Percentiles rank a stretch among this genome's conserved stretches.
phyloP scores from a whole-genome alignment of 2,113 vertebrate genomes.

The Psilopsiagon aurifrons region DNA sequence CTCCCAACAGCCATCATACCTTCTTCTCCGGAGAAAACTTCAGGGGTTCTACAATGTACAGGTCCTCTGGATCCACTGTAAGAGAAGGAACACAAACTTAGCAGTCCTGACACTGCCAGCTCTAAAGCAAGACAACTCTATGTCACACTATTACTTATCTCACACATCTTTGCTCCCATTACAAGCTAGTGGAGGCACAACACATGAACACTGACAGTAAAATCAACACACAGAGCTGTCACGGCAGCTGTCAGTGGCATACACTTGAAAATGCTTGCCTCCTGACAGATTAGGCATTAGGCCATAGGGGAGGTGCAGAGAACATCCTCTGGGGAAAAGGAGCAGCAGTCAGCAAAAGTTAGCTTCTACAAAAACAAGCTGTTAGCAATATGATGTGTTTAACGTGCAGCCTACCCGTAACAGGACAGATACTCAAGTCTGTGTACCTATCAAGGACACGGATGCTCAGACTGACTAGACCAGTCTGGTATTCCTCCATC shows the following conservation, averaged over 20 bases:
- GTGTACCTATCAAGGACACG: background rate
- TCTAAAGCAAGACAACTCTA: background rate
- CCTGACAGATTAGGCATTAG: background rate
- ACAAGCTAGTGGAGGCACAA: background rate
- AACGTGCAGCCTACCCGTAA: background rate
- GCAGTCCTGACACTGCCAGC: background rate
- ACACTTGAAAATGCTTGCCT: background rate
- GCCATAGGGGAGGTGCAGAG: background rate
- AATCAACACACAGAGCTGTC: background rate
- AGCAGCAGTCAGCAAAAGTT: background rate
- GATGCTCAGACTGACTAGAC: background rate
- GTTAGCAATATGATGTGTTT: background rate
- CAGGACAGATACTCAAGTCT: background rate
- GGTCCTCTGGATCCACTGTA: constrained; percentile 92
- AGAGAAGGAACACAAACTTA: constrained; percentile 54
- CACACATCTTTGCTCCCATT: background rate
- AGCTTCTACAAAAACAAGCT: background rate
- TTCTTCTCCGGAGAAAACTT: constrained; percentile 99
- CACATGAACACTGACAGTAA: background rate
- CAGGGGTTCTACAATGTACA: constrained; percentile 98
- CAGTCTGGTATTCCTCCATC: background rate
- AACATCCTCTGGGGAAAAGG: background rate
- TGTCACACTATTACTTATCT: background rate
- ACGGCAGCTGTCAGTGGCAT: background rate
- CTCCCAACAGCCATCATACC: constrained; percentile 76